phyloP scores from a whole-genome alignment of 1,140 invertebrate species.

The Brachionus angularis region DNA sequence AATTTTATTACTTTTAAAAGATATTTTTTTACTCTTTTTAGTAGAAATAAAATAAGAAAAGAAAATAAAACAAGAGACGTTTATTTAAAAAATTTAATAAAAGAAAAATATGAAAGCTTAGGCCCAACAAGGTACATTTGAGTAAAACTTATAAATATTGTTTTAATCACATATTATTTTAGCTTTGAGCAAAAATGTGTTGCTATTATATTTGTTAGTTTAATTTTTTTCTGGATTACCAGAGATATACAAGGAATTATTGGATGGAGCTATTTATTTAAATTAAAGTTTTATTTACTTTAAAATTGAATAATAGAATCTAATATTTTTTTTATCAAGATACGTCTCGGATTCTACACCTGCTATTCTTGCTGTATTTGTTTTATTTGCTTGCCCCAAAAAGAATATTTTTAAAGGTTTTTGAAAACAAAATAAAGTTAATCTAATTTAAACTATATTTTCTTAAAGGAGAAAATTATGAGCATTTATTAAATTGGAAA shows the following conservation, averaged over 20 bases:
- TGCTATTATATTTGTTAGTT: slow-evolving; percentile 69
- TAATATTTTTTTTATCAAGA: slow-evolving; percentile 3
- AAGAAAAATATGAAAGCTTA: slow-evolving; percentile 66
- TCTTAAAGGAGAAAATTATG: neutral
- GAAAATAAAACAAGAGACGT: neutral
- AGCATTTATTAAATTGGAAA: slow-evolving; percentile 39
- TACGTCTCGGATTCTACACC: slow-evolving; percentile 22
- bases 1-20: neutral
- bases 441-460: neutral
- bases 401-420: slow-evolving; percentile 39
- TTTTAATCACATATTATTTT: slow-evolving; percentile 37
- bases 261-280: slow-evolving; percentile 65
- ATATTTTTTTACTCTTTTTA: too few species aligned
- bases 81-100: slow-evolving; percentile 46
- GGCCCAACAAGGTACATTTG: slow-evolving; percentile 68
- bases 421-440: too few species aligned
- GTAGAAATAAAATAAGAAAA: too few species aligned
- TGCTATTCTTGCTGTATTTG: slow-evolving; percentile 19
- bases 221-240: slow-evolving; percentile 81
- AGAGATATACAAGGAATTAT: slow-evolving; percentile 74
- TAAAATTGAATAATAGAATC: neutral
- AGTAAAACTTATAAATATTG: slow-evolving; percentile 26
- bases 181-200: slow-evolving; percentile 71
- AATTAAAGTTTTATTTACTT: slow-evolving; percentile 1
- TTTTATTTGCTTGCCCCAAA: slow-evolving; percentile 39